These are phyloP conservation scores for Anastrepha ludens DNA, from an alignment of 1,140 invertebrate genomes.

Conservation along the genomic window DNA sequence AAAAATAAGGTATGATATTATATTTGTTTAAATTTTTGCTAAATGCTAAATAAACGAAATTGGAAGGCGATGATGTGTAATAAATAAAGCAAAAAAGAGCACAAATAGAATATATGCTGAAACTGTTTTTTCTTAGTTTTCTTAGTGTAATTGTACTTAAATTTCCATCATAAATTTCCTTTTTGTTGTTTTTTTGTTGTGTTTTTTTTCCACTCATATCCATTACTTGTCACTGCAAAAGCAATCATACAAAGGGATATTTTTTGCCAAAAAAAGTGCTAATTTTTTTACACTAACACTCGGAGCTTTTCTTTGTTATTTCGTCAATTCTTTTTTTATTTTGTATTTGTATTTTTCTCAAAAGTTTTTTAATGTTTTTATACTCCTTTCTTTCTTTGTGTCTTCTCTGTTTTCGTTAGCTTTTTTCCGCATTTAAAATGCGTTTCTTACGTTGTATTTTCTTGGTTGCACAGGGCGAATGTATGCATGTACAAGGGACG, in stretches of 20 bases:
- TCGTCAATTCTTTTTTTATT: not conserved
- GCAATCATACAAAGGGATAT: not conserved
- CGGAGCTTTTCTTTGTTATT: not conserved
- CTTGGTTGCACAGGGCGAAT: not conserved
- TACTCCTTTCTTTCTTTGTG: not conserved
- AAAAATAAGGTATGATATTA: too few relatives aligned
- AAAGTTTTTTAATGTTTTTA: not conserved
- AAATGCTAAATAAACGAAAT: too few relatives aligned
- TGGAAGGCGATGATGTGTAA: too few relatives aligned
- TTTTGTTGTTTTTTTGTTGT: not conserved
- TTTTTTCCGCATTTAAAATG: not conserved
- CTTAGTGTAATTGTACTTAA: too few relatives aligned
- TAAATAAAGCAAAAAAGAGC: too few relatives aligned
- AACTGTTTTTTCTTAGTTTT: not conserved
- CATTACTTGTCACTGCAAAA: not conserved
- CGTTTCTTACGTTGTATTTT: not conserved
- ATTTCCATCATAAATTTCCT: not conserved
- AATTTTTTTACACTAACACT: not conserved
- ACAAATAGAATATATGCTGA: not conserved
- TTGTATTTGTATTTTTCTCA: not conserved
- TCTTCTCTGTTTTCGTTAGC: not conserved
- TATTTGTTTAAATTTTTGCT: too few relatives aligned
- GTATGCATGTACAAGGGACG: too few relatives aligned
- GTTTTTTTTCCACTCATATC: not conserved
- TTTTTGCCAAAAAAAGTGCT: not conserved